Conservation (phyloP, 2,888 invertebrate species). For the Tinea pellionella region DNA sequence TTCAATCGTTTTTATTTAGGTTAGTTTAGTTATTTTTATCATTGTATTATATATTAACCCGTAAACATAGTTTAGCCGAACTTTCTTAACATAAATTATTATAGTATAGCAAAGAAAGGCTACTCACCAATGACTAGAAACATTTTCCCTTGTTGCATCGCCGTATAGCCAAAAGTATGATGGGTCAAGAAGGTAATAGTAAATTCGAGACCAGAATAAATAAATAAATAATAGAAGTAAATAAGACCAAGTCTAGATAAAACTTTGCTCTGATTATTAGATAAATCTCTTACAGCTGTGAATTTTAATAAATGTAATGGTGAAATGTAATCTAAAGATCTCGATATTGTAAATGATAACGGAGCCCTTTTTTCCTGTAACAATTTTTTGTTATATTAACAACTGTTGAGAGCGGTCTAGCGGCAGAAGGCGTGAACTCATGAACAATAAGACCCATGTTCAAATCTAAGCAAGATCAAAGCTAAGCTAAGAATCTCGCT, state of each 20-base stretch:
- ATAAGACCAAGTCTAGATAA: constrained; percentile 77
- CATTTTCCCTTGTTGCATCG: constrained; percentile 98
- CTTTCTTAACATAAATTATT: too few relatives aligned
- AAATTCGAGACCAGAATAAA: constrained; percentile 97
- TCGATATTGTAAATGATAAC: constrained; percentile 73
- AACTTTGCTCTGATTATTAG: constrained; percentile 71
- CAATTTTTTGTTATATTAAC: too few relatives aligned
- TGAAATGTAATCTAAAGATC: constrained; percentile 67
- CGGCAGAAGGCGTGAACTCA: too few relatives aligned
- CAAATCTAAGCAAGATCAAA: too few relatives aligned
- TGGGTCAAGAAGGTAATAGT: constrained; percentile 97
- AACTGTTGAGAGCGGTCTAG: too few relatives aligned
- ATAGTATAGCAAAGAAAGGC: too few relatives aligned
- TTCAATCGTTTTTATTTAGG: too few relatives aligned
- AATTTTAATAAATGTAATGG: constrained; percentile 66
- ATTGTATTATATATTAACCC: too few relatives aligned
- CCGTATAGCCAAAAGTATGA: constrained; percentile 88
- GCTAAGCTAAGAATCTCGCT: too few relatives aligned
- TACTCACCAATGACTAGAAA: constrained; percentile 88
- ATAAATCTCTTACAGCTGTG: constrained; percentile 75
- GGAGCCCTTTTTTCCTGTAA: constrained; percentile 77
- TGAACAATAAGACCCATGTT: too few relatives aligned
- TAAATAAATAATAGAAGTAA: constrained; percentile 92
- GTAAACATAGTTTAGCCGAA: too few relatives aligned
- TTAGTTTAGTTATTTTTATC: too few relatives aligned